Conservation (phyloP, 2,113 vertebrate species). For the Tor tambroides region DNA sequence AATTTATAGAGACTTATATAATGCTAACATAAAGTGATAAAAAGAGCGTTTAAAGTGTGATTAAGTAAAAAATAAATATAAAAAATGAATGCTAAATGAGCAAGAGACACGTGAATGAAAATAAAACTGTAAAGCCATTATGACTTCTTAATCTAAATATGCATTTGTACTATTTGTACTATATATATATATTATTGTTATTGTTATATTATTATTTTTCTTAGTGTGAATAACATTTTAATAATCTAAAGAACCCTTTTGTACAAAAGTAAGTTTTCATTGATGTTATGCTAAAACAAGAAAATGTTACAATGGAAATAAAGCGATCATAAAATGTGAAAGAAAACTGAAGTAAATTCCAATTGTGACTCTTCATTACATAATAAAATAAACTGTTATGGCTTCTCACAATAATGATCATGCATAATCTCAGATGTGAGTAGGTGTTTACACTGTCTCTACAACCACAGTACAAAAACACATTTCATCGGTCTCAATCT, state of each 20-base stretch:
- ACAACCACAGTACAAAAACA: slow-evolving; percentile 28
- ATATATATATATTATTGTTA: too few species aligned
- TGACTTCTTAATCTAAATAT: too few species aligned
- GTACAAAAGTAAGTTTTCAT: too few species aligned
- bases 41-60: neutral
- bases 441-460: slow-evolving; percentile 26
- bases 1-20: neutral
- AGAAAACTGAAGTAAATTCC: neutral
- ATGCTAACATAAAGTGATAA: neutral
- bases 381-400: neutral
- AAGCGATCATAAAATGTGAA: neutral
- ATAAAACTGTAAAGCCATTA: too few species aligned
- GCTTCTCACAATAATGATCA: neutral
- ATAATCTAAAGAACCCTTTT: too few species aligned
- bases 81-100: too few species aligned
- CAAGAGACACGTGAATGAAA: too few species aligned
- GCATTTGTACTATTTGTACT: too few species aligned
- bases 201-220: too few species aligned
- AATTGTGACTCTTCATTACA: neutral
- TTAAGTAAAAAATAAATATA: neutral
- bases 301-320: neutral
- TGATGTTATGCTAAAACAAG: too few species aligned
- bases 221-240: too few species aligned
- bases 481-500: neutral
- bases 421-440: neutral